Evolutionary conservation across 2,113 vertebrate genomes (phyloP), one percentile per base, ranked within the genome.

Genomic region (Callipepla squamata): DNA sequence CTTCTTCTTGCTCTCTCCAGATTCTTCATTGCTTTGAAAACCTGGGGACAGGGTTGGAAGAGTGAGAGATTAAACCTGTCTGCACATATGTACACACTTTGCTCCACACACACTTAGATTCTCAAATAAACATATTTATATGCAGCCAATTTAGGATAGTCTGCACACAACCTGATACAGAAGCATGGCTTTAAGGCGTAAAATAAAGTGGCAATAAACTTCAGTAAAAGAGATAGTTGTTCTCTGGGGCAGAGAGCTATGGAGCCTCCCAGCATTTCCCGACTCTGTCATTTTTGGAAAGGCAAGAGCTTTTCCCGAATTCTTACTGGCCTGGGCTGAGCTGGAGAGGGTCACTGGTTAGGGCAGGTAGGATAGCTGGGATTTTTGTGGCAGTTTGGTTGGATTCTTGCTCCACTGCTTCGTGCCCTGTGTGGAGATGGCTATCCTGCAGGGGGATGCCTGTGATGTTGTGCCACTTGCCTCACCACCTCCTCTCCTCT

Each of bases 121-220:
- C 76, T 95, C 87, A 36, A 92, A 91, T 72, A 94, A 87, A 85
- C 59, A 36, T n/a, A 80, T 90, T 96, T 91, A 91, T 57, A 67
- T 16, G 67, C 42, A 92, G 92, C 85, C 87, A 89, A 1, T 85
- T 88, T 72, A 89, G 87, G 87, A 90, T 57, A 80, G 72, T 28
- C 61, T 88, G 85, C 77, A 65, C 82, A 85, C 76, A 87, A 22
- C n/a, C 73, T 47, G 44, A 86, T 85, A 65, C 47, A 92, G 85
- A 63, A 91, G 51, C 79, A 85, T 4, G 4, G 76, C 47, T 47
- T 70, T n/a, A 74, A 77, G 82, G 61, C 55, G 23, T 75, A n/a
- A 90, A 80, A 83, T 30, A 75, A 81, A 89, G 70, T 40, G 85
- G 87, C 47, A 89, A 45, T 51, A 83, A 93, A 36, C 34, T 63